Base-by-base conservation (phyloP, 2,113 vertebrate genomes). In the Thinocorus orbignyianus region DNA sequence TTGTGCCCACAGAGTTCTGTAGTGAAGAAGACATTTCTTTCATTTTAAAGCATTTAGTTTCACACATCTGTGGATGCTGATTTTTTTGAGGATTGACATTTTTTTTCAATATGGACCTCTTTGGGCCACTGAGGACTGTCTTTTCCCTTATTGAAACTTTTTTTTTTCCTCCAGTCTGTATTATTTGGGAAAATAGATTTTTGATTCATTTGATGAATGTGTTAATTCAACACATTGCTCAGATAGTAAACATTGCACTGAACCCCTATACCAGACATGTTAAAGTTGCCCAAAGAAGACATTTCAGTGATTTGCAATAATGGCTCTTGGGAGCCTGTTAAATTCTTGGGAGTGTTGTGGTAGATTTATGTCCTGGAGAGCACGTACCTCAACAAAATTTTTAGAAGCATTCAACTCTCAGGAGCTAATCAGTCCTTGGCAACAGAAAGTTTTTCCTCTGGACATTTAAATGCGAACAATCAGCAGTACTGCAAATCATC, bases 391-490 rank as follows among this genome's bases (percentile, higher is more conserved):
- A 31, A 13, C 30, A 44, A 11, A 61, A 57, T 51, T 71, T 46
- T 58, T 52, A 13, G 1, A 1, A 6, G 3, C 2, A 0, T 55
- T 90, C 26, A 65, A 1, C 26, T 13, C 9, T 86, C 1, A 2
- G 8, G 22, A 68, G 10, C 65, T 46, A 31, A 19, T 86, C 62
- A 62, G 37, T 49, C 13, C 37, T 83, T 80, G 24, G 18, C 51
- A 84, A 5, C 2, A 5, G 37, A 3, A 26, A 2, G 7, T 49
- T 65, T 78, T 83, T 70, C 20, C 8, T 51, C 16, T 83, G 24
- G 39, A n/a, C 2, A 0, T 48, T 77, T 81, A 62, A 73, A 65
- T 68, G 17, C 16, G 19, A 70, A 73, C 28, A 22, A 31, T 73
- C 41, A 73, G 0, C 31, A 42, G 6, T 81, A 7, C 15, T n/a